A percentile compares a stretch with the other conserved stretches of the same genome.
phyloP scores from a whole-genome alignment of 2,888 invertebrate genomes.

The Tetheella fluctuosa region DNA sequence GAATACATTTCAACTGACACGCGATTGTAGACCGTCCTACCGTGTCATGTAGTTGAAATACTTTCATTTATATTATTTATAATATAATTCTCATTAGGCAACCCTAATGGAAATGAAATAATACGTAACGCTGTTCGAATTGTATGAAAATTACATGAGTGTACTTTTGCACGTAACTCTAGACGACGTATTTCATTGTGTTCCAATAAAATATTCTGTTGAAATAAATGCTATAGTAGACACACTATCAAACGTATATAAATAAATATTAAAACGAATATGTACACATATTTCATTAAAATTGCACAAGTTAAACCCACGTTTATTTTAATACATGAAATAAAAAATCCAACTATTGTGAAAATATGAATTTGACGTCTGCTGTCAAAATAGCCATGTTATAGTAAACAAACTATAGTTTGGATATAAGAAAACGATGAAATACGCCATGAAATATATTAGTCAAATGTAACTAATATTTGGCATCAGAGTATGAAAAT shows the following conservation, averaged over 20 bases:
- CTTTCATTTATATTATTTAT: constrained; percentile 3
- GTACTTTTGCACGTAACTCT: constrained; percentile 35
- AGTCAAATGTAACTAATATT: constrained; percentile 68
- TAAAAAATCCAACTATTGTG: background rate
- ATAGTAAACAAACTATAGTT: background rate
- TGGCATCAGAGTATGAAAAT: constrained; percentile 67
- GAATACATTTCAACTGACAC: constrained; percentile 10
- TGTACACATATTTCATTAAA: background rate
- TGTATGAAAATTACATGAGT: constrained; percentile 15
- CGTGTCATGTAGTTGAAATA: background rate
- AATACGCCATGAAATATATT: constrained; percentile 44
- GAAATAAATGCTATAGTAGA: too few relatives aligned
- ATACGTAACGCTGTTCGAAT: background rate
- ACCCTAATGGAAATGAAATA: constrained; percentile 6
- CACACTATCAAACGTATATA: background rate
- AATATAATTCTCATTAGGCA: constrained; percentile 3
- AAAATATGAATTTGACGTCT: background rate
- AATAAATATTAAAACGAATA: too few relatives aligned
- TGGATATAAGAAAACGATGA: background rate
- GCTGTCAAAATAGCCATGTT: background rate
- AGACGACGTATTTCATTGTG: constrained; percentile 30
- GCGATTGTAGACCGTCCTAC: background rate
- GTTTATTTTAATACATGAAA: too few relatives aligned
- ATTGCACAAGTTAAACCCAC: too few relatives aligned
- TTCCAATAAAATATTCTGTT: too few relatives aligned